These are phyloP conservation scores for Synergus laeviventris DNA, from an alignment of 2,888 invertebrate genomes.

Conservation along the genomic window DNA sequence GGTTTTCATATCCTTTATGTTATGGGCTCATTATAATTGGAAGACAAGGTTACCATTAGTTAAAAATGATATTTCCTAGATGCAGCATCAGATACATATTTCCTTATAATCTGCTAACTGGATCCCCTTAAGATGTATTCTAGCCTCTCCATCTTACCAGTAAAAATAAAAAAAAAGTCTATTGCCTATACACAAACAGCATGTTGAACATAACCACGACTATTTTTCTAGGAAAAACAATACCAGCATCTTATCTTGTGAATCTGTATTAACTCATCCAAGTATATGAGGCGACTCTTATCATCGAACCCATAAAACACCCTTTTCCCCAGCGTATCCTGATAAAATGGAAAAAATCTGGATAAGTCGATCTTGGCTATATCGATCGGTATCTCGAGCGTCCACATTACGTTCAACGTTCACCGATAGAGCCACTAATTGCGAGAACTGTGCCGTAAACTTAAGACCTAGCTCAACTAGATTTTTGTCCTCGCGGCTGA, in stretches of 20 bases:
- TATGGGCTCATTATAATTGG: not conserved
- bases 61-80: constrained; percentile 21
- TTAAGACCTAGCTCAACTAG: constrained; percentile 25
- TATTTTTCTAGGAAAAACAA: constrained; percentile 23
- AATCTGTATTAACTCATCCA: constrained; percentile 36
- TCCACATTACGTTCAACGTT: constrained; percentile 15
- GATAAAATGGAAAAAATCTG: constrained; percentile 1
- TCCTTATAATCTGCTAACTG: constrained; percentile 21
- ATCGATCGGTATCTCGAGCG: constrained; percentile 30
- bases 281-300: constrained; percentile 34
- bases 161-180: not conserved
- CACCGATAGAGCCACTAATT: constrained; percentile 38
- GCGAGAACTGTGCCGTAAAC: constrained; percentile 37
- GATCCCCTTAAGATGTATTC: not conserved
- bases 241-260: constrained; percentile 27
- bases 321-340: constrained; percentile 6
- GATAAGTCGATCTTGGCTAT: constrained; percentile 15
- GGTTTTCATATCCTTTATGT: not conserved
- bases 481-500: constrained; percentile 8
- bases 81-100: constrained; percentile 11
- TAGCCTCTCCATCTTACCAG: not conserved
- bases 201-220: constrained; percentile 9
- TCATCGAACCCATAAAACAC: constrained; percentile 37
- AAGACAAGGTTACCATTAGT: not conserved
- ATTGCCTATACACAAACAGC: constrained; percentile 15